phyloP scores from a whole-genome alignment of 2,113 vertebrate species.

The Colaptes auratus region DNA sequence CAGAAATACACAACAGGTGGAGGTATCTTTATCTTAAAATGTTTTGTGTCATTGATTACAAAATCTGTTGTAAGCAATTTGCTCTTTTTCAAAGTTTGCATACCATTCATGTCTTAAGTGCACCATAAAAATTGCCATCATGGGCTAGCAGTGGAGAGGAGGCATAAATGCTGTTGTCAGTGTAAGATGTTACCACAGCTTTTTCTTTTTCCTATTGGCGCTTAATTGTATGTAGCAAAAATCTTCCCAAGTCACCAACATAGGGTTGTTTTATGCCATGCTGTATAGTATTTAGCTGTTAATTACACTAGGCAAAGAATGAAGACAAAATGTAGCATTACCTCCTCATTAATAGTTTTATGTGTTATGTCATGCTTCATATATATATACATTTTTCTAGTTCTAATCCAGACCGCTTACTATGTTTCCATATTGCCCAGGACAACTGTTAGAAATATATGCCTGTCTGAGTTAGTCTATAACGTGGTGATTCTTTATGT shows the following conservation, averaged over 20 bases:
- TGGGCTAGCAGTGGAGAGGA: not conserved
- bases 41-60: not conserved
- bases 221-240: not conserved
- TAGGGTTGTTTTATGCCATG: not conserved
- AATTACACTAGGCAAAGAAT: not conserved
- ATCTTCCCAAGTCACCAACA: not conserved
- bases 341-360: not conserved
- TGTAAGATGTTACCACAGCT: not conserved
- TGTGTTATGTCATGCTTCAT: not conserved
- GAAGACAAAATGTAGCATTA: not conserved
- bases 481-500: not conserved
- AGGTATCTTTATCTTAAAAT: not conserved
- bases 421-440: not conserved
- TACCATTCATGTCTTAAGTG: not conserved
- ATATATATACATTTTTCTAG: not conserved
- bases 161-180: fast-evolving
- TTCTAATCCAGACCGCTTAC: not conserved
- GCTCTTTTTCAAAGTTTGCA: not conserved
- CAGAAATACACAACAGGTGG: not conserved
- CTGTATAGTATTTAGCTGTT: not conserved
- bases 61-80: not conserved
- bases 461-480: not conserved
- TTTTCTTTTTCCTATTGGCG: not conserved
- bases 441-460: not conserved
- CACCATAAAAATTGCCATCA: not conserved